Percentiles rank a stretch among this genome's conserved stretches.
phyloP scores from a whole-genome alignment of 1,140 invertebrate genomes.

The Gryllus bimaculatus region DNA sequence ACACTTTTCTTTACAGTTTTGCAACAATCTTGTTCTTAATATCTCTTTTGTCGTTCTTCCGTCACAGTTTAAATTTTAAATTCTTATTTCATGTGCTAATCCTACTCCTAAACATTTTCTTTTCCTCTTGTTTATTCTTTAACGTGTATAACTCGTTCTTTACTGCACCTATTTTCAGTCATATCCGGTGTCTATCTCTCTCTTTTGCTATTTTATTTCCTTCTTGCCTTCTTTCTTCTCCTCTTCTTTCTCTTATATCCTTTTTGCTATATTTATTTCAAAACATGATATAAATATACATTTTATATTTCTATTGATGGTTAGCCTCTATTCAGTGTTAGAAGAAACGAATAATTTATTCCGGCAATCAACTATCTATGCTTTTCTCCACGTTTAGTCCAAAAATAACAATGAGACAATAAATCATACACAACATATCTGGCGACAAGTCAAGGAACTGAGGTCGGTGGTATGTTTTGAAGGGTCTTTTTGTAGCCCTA shows the following conservation, averaged over 20 bases:
- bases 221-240: neutral
- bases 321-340: neutral
- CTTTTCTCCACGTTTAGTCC: too few species aligned
- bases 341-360: too few species aligned
- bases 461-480: too few species aligned
- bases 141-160: neutral
- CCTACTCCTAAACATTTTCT: neutral
- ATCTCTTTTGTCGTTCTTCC: too few species aligned
- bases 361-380: too few species aligned
- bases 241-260: neutral
- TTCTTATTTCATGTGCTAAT: neutral
- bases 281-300: neutral
- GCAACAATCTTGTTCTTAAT: too few species aligned
- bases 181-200: neutral
- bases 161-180: neutral
- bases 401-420: too few species aligned
- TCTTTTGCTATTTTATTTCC: neutral
- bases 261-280: neutral
- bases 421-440: too few species aligned
- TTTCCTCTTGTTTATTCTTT: neutral
- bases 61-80: too few species aligned
- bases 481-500: too few species aligned
- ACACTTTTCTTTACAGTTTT: too few species aligned
- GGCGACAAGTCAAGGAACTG: too few species aligned
- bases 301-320: neutral